Conservation (phyloP, 2,113 vertebrate species). For the Echinops telfairi region DNA sequence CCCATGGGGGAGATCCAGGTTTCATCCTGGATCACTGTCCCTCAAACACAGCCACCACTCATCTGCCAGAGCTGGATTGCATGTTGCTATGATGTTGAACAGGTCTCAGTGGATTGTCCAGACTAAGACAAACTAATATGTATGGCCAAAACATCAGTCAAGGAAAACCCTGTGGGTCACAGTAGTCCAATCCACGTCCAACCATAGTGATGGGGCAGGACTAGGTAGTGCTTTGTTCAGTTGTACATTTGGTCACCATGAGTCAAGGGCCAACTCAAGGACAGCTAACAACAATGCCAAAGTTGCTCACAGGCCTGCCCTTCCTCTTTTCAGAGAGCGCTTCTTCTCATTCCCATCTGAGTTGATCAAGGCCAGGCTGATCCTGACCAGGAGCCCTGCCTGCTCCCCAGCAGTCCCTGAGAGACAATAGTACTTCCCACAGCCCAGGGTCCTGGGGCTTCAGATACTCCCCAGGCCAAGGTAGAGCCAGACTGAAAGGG, state of each 20-base stretch:
- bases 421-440: not conserved
- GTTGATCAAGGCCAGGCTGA: not conserved
- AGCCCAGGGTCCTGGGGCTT: not conserved
- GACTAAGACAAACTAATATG: not conserved
- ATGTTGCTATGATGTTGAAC: not conserved
- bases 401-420: not conserved
- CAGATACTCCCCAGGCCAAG: not conserved
- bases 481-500: not conserved
- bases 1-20: not conserved
- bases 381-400: too few relatives aligned
- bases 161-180: not conserved
- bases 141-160: not conserved
- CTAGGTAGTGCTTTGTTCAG: not conserved
- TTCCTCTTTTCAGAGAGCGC: too few relatives aligned
- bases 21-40: not conserved
- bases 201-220: not conserved
- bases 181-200: not conserved
- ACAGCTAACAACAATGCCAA: not conserved
- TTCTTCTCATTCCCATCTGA: not conserved
- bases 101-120: not conserved
- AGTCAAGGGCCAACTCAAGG: not conserved
- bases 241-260: not conserved
- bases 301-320: rapidly evolving
- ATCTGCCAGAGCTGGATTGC: not conserved
- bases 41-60: not conserved